These are phyloP conservation scores for Drosophila kanekoi DNA, from an alignment of 2,888 invertebrate species.

Conservation along the genomic window DNA sequence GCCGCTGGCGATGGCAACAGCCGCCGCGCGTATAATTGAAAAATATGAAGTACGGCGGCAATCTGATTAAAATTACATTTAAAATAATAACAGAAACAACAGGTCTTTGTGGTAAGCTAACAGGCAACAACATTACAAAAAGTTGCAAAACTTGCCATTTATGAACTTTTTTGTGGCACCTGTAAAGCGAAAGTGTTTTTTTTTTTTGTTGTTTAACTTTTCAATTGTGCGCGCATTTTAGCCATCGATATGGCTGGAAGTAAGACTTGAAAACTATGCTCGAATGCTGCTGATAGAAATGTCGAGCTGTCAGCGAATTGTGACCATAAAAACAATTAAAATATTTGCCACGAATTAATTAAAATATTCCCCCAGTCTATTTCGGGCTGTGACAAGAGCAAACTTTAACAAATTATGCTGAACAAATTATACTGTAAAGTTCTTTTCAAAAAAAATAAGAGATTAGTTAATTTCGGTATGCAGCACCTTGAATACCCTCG, in stretches of 20 bases:
- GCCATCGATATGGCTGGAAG: conserved; percentile 39
- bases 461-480: too few relatives aligned
- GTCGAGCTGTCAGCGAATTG: background rate
- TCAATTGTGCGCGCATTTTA: conserved; percentile 8
- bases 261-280: background rate
- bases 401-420: too few relatives aligned
- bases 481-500: too few relatives aligned
- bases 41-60: conserved; percentile 73
- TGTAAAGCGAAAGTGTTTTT: conserved; percentile 19
- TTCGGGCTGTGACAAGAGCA: too few relatives aligned
- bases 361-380: too few relatives aligned
- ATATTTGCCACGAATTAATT: background rate
- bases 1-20: conserved; percentile 40
- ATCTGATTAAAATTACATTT: conserved; percentile 81
- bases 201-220: conserved; percentile 41
- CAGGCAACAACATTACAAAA: conserved; percentile 10
- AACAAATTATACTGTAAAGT: too few relatives aligned
- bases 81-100: conserved; percentile 58
- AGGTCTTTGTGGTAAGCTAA: conserved; percentile 8
- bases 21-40: conserved; percentile 70
- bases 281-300: background rate
- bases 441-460: too few relatives aligned
- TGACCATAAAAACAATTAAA: background rate
- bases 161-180: conserved; percentile 43
- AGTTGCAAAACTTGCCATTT: conserved; percentile 55